Base-by-base conservation (phyloP, 2,113 vertebrate genomes). In the Grammomys dolichurus region DNA sequence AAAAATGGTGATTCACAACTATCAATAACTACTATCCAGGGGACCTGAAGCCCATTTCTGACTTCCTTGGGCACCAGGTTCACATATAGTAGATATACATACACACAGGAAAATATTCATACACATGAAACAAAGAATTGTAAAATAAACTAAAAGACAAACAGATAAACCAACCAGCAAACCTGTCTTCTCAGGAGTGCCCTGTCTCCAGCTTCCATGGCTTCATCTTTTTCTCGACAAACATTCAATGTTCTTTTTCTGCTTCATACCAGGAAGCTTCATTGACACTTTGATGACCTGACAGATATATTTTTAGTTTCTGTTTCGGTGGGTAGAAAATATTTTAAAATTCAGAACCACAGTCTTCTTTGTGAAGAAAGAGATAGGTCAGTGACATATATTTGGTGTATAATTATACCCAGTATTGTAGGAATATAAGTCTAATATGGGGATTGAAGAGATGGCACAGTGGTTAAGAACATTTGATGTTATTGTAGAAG, bases 271-370 rank as follows among this genome's bases (percentile, higher is more conserved):
- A 87, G 31, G 36, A 75, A 70, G 17, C 19, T 87, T 95, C 36
- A 22, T 90, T 76, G 67, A 86, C n/a, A 85, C 48, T 84, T 1
- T 13, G 26, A 36, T 54, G 7, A 0, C 26, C 76, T 31, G 67
- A 31, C 43, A 26, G 31, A 43, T 48, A 5, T 85, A 28, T 36
- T 87, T 96, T 92, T 92, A 40, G 26, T 91, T 96, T 88, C 40
- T 89, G 20, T 33, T 88, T 5, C 33, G 46, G 3, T 31, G 78
- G 69, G 48, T 78, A 48, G 56, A 80, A 89, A 75, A 8, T 75
- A 72, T 5, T 95, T 43, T 22, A 4, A 2, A 87, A 81, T 51
- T 33, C 20, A 82, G 81, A 82, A 36, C 3, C 4, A 36, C 8
- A 7, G 16, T 46, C 13, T 33, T 3, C 11, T 77, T 89, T 65